These are phyloP conservation scores for Lacerta agilis DNA, from an alignment of 2,797 vertebrate species.

Conservation along the genomic window DNA sequence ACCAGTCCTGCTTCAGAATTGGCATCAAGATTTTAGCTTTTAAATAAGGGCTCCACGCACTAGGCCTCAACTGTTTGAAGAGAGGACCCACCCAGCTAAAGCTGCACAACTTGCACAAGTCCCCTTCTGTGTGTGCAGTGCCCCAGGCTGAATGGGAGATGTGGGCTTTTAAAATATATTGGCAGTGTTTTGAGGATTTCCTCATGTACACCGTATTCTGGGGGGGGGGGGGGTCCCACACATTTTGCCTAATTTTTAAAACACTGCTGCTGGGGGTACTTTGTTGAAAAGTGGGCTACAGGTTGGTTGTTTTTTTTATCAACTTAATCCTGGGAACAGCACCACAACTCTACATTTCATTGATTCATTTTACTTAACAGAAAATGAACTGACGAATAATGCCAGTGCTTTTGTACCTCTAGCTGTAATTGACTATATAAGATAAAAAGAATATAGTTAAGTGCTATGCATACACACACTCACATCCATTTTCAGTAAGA, in stretches of 20 bases:
- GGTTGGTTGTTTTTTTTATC: too few species aligned
- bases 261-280: not conserved
- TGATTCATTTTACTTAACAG: slow-evolving; percentile 9
- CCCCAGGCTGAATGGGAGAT: not conserved
- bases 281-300: not conserved
- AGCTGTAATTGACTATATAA: slow-evolving; percentile 66
- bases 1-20: not conserved
- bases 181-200: not conserved
- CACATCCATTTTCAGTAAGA: slow-evolving; percentile 39
- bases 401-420: slow-evolving; percentile 43
- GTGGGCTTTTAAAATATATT: not conserved
- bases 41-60: not conserved
- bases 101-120: too few species aligned
- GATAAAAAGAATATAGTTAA: slow-evolving; percentile 53
- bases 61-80: not conserved
- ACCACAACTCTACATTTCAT: not conserved
- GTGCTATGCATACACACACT: slow-evolving; percentile 12
- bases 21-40: not conserved
- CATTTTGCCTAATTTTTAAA: not conserved
- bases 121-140: not conserved
- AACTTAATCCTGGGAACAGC: not conserved
- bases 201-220: not conserved
- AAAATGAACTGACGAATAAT: slow-evolving; percentile 14
- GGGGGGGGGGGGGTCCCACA: too few species aligned
- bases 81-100: not conserved